Evolutionary conservation across 2,113 vertebrate species (phyloP), one percentile per base, ranked within the genome.

Genomic region (Triplophysa siluroides): DNA sequence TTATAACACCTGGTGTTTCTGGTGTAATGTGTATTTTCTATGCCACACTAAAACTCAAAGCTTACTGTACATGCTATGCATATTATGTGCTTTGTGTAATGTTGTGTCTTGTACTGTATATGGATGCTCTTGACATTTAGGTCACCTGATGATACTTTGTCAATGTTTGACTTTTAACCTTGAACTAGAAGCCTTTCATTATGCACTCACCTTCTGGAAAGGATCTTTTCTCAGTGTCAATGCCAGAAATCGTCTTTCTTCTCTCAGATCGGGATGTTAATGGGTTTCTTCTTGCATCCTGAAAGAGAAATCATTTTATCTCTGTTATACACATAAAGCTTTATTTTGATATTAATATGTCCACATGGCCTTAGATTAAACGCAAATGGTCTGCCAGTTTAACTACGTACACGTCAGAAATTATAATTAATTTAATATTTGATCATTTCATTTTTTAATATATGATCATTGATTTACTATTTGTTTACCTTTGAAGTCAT

Each of bases 191-290:
- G 18, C 16, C 19, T 16, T 50, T 11, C 4, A 0, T 12, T 26
- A 4, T 66, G 9, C 60, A 89, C 89, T 88, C 82, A 92, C 92
- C 89, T 26, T 78, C 71, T 76, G 83, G 65, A 80, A 67, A 73
- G 29, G 66, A 19, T 8, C 69, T 84, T 76, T 75, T 84, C 83
- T 91, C 90, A 84, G 88, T 86, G 78, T 87, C 84, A 52, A 90
- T 74, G 2, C 87, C 91, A 4, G 87, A 88, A 16, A 85, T 78
- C 33, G 89, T 91, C 87, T 83, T 91, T 63, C 87, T 91, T 79
- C 85, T 89, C 23, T 89, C 86, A 9, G 10, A 2, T 1, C 2
- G 2, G 33, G 24, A 84, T 58, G 75, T 79, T 68, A n/a, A 19
- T 21, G 61, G 13, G 16, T 75, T 26, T 26, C n/a, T 45, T 61